phyloP scores from a whole-genome alignment of 2,888 invertebrate genomes.

The Nesidiocoris tenuis region DNA sequence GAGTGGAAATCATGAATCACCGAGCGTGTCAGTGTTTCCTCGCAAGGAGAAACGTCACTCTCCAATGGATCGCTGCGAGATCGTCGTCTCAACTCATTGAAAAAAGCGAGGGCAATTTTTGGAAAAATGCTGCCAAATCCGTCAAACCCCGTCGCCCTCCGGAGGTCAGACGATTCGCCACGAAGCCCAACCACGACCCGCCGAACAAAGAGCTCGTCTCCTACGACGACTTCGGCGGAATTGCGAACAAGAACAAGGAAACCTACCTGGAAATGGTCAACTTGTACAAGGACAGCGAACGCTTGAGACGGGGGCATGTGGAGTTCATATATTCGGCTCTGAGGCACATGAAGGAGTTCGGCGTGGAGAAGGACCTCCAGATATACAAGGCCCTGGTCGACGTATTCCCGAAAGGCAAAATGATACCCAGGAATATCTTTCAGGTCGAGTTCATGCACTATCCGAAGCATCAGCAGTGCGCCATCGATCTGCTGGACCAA shows the following conservation, averaged over 20 bases:
- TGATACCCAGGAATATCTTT: constrained; percentile 77
- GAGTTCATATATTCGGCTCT: constrained; percentile 92
- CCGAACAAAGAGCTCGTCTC: constrained; percentile 5
- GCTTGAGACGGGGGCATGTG: constrained; percentile 78
- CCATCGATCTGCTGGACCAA: constrained; percentile 83
- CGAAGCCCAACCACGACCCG: neutral
- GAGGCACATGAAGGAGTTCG: constrained; percentile 83
- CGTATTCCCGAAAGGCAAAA: constrained; percentile 83
- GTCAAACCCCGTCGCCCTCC: neutral
- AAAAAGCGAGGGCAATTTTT: neutral
- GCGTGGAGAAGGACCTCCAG: constrained; percentile 81
- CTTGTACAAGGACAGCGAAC: constrained; percentile 68
- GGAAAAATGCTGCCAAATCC: neutral
- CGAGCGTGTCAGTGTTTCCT: neutral
- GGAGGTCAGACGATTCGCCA: neutral
- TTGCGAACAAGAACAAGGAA: constrained; percentile 53
- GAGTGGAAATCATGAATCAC: no score
- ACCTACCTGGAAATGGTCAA: constrained; percentile 54
- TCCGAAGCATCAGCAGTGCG: constrained; percentile 93
- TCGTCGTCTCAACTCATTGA: neutral
- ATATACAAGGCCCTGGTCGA: constrained; percentile 83
- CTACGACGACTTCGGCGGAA: constrained; percentile 2
- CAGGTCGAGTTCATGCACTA: constrained; percentile 91
- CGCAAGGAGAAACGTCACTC: neutral
- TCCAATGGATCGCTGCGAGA: neutral